A percentile compares a stretch with the other conserved stretches of the same genome.
Conservation (phyloP, 2,113 vertebrate genomes). For the Oncorhynchus masou region DNA sequence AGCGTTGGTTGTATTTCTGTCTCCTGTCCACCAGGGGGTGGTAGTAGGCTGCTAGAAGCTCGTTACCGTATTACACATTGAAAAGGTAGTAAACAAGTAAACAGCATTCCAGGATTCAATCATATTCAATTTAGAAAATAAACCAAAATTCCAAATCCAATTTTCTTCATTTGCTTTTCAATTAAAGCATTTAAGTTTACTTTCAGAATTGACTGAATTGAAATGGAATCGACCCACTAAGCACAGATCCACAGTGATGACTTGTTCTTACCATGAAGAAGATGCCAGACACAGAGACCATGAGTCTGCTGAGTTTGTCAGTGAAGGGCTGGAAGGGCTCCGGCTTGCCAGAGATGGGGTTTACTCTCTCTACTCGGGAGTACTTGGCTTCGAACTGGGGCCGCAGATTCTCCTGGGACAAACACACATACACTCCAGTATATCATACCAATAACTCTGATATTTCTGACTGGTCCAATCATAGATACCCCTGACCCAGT, state of each 20-base stretch:
- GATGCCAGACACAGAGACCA: conserved; percentile 98
- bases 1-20: neutral
- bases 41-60: neutral
- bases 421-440: conserved; percentile 42
- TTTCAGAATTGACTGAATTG: too few species aligned
- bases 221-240: too few species aligned
- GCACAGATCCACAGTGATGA: conserved; percentile 23
- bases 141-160: too few species aligned
- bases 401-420: conserved; percentile 88
- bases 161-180: too few species aligned
- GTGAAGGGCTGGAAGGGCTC: conserved; percentile 96
- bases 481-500: neutral
- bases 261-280: conserved; percentile 91
- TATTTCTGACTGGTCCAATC: neutral
- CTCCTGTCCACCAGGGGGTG: conserved; percentile 63
- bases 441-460: neutral
- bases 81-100: too few species aligned
- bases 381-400: conserved; percentile 99
- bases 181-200: too few species aligned
- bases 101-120: too few species aligned
- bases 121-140: too few species aligned
- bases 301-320: conserved; percentile 93
- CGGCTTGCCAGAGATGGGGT: conserved; percentile 95
- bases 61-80: too few species aligned
- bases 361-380: conserved; percentile 90